Conservation (phyloP, 2,797 vertebrate genomes). For the Sebastes melanostomus region DNA sequence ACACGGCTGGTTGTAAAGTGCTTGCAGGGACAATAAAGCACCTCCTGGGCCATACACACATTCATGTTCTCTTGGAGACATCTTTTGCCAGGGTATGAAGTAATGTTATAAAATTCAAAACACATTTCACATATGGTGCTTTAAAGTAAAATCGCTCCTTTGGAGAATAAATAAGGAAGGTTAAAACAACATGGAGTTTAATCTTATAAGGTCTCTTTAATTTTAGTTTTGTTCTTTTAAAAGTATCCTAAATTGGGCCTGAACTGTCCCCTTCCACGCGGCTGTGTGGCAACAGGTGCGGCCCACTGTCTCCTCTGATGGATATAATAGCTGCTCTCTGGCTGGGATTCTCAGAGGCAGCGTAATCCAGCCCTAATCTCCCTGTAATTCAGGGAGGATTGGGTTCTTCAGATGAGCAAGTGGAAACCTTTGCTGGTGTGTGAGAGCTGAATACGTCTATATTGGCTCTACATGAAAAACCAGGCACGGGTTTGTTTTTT, state of each 20-base stretch:
- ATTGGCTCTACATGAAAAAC: slow-evolving; percentile 71
- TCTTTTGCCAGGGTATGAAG: slow-evolving; percentile 77
- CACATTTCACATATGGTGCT: slow-evolving; percentile 64
- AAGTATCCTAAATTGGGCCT: slow-evolving; percentile 35
- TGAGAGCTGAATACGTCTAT: slow-evolving; percentile 77
- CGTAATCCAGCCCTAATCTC: slow-evolving; percentile 86
- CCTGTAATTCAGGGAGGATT: slow-evolving; percentile 86
- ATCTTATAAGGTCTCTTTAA: neutral
- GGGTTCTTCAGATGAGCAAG: slow-evolving; percentile 85
- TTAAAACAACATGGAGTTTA: slow-evolving; percentile 51
- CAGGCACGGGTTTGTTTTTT: slow-evolving; percentile 52
- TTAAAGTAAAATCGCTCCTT: slow-evolving; percentile 47
- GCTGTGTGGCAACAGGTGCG: slow-evolving; percentile 83
- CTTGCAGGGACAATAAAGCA: slow-evolving; percentile 76
- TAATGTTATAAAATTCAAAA: slow-evolving; percentile 73
- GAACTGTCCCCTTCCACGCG: slow-evolving; percentile 48
- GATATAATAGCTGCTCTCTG: slow-evolving; percentile 78
- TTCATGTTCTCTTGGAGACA: slow-evolving; percentile 64
- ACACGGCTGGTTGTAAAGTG: slow-evolving; percentile 69
- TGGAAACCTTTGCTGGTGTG: slow-evolving; percentile 81
- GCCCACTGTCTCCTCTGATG: slow-evolving; percentile 82
- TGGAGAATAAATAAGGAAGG: slow-evolving; percentile 44
- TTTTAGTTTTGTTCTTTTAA: slow-evolving; percentile 12
- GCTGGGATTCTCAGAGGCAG: slow-evolving; percentile 82
- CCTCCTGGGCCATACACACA: slow-evolving; percentile 59